These are phyloP conservation scores for Diogma glabrata DNA, from an alignment of 2,888 invertebrate species.

Conservation along the genomic window DNA sequence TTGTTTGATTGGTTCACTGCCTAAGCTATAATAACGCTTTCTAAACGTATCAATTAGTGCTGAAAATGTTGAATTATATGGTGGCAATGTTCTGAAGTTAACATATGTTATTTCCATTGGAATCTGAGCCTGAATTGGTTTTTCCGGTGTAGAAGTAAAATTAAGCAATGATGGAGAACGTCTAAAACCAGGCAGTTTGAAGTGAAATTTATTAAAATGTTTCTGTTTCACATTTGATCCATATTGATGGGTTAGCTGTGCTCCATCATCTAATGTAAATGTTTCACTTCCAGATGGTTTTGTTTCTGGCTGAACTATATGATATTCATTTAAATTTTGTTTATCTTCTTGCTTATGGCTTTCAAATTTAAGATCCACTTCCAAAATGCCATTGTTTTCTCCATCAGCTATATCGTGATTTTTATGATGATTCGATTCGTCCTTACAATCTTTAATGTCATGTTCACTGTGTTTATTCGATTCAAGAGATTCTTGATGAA, in stretches of 20 bases:
- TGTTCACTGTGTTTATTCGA: too few relatives aligned
- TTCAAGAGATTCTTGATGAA: too few relatives aligned
- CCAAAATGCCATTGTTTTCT: not conserved
- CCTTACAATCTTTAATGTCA: too few relatives aligned
- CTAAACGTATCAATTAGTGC: constrained; percentile 4
- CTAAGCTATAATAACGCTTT: not conserved
- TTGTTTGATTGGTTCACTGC: too few relatives aligned
- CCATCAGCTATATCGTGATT: too few relatives aligned
- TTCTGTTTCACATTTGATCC: not conserved
- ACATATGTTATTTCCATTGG: not conserved
- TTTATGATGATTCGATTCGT: too few relatives aligned
- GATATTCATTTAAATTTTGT: not conserved
- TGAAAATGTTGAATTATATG: not conserved
- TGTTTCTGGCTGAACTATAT: not conserved
- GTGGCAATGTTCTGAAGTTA: constrained; percentile 5
- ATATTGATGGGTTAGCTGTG: not conserved
- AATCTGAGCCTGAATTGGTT: not conserved
- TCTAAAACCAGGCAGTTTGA: not conserved
- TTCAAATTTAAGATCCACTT: not conserved
- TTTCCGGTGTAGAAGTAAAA: not conserved
- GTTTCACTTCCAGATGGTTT: not conserved
- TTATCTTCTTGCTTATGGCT: not conserved
- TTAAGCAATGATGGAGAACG: not conserved
- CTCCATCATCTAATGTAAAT: not conserved
- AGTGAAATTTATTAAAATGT: constrained; percentile 1